Base-by-base conservation (phyloP, 2,888 invertebrate species). In the Pristionchus japonicus region DNA sequence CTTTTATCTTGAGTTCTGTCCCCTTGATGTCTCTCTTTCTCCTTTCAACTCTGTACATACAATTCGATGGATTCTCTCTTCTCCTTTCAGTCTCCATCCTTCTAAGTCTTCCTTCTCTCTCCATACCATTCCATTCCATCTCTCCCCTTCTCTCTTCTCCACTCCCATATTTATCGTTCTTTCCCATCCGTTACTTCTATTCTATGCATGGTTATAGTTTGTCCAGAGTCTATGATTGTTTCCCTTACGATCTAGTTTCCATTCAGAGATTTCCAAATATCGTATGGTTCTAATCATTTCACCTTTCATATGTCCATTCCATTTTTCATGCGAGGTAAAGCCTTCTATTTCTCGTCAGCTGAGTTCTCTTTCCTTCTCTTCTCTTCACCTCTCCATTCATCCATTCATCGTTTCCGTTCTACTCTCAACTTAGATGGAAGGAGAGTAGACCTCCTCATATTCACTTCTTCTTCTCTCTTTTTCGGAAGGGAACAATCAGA, bases 361-460 rank as follows among this genome's bases (percentile, higher is more conserved):
- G 84, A 52, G 23, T 57, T 86, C 47, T 37, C 84, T 85, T 23
- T n/a, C n/a, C n/a, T n/a, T n/a, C 61, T 37, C 49, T 37, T 86
- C n/a, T 77, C 70, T 27, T 40, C 57, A 61, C 57, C 87, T 86
- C 86, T 64, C 86, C 67, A 20, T 86, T 49, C 64, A 40, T 49
- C 61, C 86, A 43, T 84, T 34, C 37, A n/a, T 86, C 67, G 43
- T 43, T 86, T 67, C 67, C 47, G 37, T 84, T 37, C 43, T 37
- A 52, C 37, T 84, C 57, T n/a, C 15, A 20, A 20, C 47, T 82
- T 27, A 15, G 47, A 27, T n/a, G 31, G 13, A 47, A 27, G 27
- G n/a, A n/a, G 47, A 9, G n/a, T n/a, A 31, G 34, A 52, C 47
- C 31, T 52, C n/a, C 82, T 82, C 52, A n/a, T 82, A 23, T 70